Evolutionary conservation across 2,888 invertebrate species (phyloP), one percentile per base, ranked within the genome.

Genomic region (Sarcophaga caerulescens): DNA sequence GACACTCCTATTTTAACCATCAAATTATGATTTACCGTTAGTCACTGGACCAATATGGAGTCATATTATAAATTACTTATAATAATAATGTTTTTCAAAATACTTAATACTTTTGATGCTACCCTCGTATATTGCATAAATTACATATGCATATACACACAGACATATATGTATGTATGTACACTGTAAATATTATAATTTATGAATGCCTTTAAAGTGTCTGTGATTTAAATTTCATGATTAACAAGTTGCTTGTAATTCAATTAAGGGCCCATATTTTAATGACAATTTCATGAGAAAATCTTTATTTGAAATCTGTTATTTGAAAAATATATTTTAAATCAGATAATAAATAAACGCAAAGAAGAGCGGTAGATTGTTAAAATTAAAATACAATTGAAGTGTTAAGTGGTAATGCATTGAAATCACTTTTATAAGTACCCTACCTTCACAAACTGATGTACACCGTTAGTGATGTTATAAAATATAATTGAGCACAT

Each of bases 171-270:
- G 3, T 69, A 23, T 52, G 21, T 23, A 17, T 52, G 52, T 35
- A 35, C 8, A 35, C 35, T 10, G 35, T 35, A 23, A 70, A 70
- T 45, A 19, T 65, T 57, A 62, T 23, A 63, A 59, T 66, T 71
- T 57, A 77, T 52, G 52, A 52, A 52, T 52, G 17, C 52, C 12
- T 35, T 47, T 79, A 47, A 62, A 78, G 57, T 80, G 79, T 60
- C 70, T 70, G 70, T 21, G 65, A 78, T 75, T 70, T 75, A 69
- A 81, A 84, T 86, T 69, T 78, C 66, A 73, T 78, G 84, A 65
- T 86, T 84, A 86, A 84, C 78, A 84, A 78, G 78, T 84, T 81
- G 75, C 35, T 75, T 84, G 75, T 86, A 84, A 86, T 84, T 84
- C 81, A 86, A 86, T 86, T 86, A 52, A 86, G 60, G 75, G 60